Evolutionary conservation across 2,797 vertebrate genomes (phyloP).

Genomic region (Pachyuromys duprasi): DNA sequence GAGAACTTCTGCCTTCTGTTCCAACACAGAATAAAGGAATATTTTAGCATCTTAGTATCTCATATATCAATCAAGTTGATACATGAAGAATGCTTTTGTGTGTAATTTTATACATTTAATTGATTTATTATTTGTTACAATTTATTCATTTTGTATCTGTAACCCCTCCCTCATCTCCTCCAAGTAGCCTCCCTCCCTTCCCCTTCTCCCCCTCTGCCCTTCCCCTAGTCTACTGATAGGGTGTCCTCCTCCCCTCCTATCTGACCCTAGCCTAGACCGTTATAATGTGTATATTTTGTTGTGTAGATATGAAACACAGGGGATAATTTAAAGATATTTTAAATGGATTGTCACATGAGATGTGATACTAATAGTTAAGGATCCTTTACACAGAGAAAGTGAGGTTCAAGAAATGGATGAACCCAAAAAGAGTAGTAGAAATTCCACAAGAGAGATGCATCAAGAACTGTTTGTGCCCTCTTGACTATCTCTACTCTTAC

Average conservation of each 20-base stretch:
- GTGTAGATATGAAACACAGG: not conserved
- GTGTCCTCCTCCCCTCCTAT: too few species aligned
- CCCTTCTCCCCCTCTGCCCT: too few species aligned
- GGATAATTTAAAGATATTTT: not conserved
- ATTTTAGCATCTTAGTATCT: not conserved
- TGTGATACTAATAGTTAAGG: not conserved
- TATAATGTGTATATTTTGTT: not conserved
- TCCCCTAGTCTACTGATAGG: too few species aligned
- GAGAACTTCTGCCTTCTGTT: not conserved
- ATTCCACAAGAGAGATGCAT: not conserved
- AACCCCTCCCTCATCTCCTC: too few species aligned
- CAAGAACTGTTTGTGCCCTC: not conserved
- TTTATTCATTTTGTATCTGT: too few species aligned
- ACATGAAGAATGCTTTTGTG: not conserved
- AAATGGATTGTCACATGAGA: slow-evolving; percentile 11
- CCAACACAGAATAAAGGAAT: not conserved
- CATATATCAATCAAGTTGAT: not conserved
- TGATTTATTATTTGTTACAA: too few species aligned
- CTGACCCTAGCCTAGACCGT: not conserved
- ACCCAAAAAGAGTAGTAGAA: not conserved
- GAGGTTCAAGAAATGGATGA: not conserved
- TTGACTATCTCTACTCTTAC: not conserved
- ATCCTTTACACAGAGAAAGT: not conserved
- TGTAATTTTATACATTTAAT: too few species aligned
- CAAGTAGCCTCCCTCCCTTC: too few species aligned